Evolutionary conservation across 2,888 invertebrate species (phyloP), one percentile per base, ranked within the genome.

Genomic region (Panzeria rudis): DNA sequence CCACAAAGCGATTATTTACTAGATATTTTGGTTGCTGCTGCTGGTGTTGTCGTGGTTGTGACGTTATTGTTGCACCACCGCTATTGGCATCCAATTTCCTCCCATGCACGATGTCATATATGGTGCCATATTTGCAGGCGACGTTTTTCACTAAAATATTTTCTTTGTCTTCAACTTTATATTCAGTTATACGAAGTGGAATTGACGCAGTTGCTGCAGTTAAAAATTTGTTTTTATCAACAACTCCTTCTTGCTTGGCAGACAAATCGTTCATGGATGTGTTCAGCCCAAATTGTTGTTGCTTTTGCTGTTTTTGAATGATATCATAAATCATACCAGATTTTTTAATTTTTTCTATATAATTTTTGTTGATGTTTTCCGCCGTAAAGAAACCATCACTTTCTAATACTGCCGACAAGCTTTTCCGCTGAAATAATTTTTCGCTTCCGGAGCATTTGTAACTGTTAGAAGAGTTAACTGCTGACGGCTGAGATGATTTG

Each of bases 101-200:
- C 81, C 90, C 90, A 88, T 92, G 91, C 85, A 93, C 88, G 73
- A 93, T 93, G 86, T 93, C 93, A 87, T 93, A 93, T 87, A 93
- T 92, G 56, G 92, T 92, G 86, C 92, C 92, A 88, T 92, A 92
- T 87, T 91, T 92, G 87, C 52, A 86, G 50, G 83, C 59, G 79
- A 84, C 79, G 75, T 86, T 87, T 76, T 81, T 86, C 69, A 73
- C 83, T 80, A 84, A 83, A 87, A 86, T 78, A 69, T 86, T 73
- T 73, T 77, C 73, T 50, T 71, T 69, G 17, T 61, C 35, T 20
- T 66, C 86, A 11, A 52, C 44, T 82, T 83, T 82, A 68, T 38
- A 25, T 64, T 72, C n/a, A 23, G 17, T 20, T 35, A 47, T 80
- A 62, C 68, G 32, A 54, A 47, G n/a, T 44, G 41, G 25, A 11